Conservation (phyloP, 37 sponge, comb jelly and placozoan genomes). For the Tethya wilhelma region DNA sequence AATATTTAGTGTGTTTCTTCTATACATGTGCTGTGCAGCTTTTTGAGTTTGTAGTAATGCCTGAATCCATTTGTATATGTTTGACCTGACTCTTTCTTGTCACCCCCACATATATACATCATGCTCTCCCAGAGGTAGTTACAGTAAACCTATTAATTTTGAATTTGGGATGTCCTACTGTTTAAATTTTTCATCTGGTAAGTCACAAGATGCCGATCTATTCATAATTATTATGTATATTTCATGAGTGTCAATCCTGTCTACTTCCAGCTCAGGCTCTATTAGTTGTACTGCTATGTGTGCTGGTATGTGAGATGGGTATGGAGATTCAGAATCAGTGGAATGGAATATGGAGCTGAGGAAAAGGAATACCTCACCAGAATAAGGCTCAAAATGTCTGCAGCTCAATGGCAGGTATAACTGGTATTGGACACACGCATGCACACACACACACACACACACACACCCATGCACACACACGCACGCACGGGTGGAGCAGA, state of each 20-base stretch:
- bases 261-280: slow-evolving; percentile 53
- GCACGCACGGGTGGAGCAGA: slow-evolving; percentile 43
- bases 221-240: background rate
- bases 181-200: slow-evolving; percentile 51
- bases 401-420: slow-evolving; percentile 64
- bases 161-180: slow-evolving; percentile 54
- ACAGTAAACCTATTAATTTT: slow-evolving; percentile 62
- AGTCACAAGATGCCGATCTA: background rate
- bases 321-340: slow-evolving; percentile 49
- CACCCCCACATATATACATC: too few species aligned
- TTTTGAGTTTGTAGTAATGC: too few species aligned
- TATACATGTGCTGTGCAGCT: too few species aligned
- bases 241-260: background rate
- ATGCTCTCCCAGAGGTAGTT: slow-evolving; percentile 49
- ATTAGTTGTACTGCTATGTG: slow-evolving; percentile 33
- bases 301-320: slow-evolving; percentile 59
- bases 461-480: background rate
- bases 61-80: too few species aligned
- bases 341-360: slow-evolving; percentile 54
- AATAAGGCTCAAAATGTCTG: slow-evolving; percentile 36
- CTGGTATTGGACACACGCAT: background rate
- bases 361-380: slow-evolving; percentile 62
- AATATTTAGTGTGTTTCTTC: too few species aligned
- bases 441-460: slow-evolving; percentile 1
- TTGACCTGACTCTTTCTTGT: too few species aligned